phyloP scores from a whole-genome alignment of 30 jellyfish, hydroid and myxozoan species.

The Nemopilema nomurai region DNA sequence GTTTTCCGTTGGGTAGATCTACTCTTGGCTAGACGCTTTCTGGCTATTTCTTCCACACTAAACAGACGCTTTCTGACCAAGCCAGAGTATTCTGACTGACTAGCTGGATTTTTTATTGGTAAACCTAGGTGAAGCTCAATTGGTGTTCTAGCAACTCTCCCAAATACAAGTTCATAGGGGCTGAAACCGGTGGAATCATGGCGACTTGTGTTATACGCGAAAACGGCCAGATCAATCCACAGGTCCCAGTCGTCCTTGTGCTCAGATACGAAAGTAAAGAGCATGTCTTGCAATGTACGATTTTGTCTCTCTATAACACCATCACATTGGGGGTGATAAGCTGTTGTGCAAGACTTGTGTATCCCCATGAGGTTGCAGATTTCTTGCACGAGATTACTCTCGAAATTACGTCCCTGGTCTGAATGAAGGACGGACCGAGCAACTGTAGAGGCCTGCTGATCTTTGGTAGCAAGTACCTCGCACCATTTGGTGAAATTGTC shows the following conservation, averaged over 20 bases:
- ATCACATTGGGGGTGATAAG: too few species aligned
- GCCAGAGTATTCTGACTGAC: constrained; percentile 7
- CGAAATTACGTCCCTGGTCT: constrained; percentile 62
- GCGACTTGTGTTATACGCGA: constrained; percentile 39
- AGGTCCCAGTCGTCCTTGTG: too few species aligned
- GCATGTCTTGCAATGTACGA: too few species aligned
- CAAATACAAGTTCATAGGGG: constrained; percentile 61
- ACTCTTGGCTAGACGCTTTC: not conserved
- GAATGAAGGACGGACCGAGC: constrained; percentile 51
- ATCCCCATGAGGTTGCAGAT: constrained; percentile 33
- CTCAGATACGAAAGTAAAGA: too few species aligned
- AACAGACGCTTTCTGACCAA: not conserved
- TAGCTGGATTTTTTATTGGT: not conserved
- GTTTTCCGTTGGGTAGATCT: not conserved
- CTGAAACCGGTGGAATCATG: constrained; percentile 62
- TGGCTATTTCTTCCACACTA: not conserved
- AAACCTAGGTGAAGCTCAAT: constrained; percentile 3
- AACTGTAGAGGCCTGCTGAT: constrained; percentile 57
- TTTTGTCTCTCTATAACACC: too few species aligned
- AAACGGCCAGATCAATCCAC: too few species aligned
- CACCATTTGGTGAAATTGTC: constrained; percentile 62
- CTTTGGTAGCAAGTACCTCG: constrained; percentile 35
- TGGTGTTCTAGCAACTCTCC: constrained; percentile 9
- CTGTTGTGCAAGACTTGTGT: constrained; percentile 46
- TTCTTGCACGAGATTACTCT: constrained; percentile 28